Evolutionary conservation across 2,797 vertebrate species (phyloP), one percentile per base, ranked within the genome.

Genomic region (Anabacerthia variegaticeps): DNA sequence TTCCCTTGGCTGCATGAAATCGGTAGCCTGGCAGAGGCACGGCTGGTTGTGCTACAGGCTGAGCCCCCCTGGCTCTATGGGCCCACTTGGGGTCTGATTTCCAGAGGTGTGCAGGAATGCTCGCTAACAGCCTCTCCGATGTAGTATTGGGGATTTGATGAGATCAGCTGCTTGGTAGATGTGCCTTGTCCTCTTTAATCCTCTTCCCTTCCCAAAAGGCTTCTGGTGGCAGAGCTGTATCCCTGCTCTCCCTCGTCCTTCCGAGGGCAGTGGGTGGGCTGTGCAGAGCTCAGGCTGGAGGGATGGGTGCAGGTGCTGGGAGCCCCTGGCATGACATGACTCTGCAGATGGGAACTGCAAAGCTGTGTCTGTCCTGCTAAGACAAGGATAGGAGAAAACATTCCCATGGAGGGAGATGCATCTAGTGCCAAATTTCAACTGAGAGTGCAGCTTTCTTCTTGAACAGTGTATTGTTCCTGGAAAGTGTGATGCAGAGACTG

Each of bases 91-190:
- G 49, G n/a, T 63, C 62, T 52, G 44, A 6, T 77, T 59, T 36
- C 55, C 49, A 30, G 41, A 66, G 21, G 12, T 24, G 30, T 5
- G 3, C 21, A 6, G 28, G 27, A 36, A 46, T 56, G 30, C 48
- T 55, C 5, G 0, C 55, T 19, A 21, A 11, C 51, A 52, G 6
- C 46, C 59, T 83, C 44, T 82, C 26, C 39, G 15, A 3, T 1
- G 1, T 2, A 7, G 11, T 20, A 5, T 3, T 1, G 0, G 34
- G 27, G 18, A 27, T 55, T 68, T 37, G 55, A 7, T 75, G 58
- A 72, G 62, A 26, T 17, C 12, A 7, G 26, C 73, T 54, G 48
- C 39, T 63, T 48, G 7, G 1, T 26, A 32, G n/a, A 75, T 83
- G 83, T 88, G 79, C n/a, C n/a, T 58, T 43, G 56, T 66, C 18